Conservation (phyloP, 2,888 invertebrate species). For the Callosobruchus maculatus region DNA sequence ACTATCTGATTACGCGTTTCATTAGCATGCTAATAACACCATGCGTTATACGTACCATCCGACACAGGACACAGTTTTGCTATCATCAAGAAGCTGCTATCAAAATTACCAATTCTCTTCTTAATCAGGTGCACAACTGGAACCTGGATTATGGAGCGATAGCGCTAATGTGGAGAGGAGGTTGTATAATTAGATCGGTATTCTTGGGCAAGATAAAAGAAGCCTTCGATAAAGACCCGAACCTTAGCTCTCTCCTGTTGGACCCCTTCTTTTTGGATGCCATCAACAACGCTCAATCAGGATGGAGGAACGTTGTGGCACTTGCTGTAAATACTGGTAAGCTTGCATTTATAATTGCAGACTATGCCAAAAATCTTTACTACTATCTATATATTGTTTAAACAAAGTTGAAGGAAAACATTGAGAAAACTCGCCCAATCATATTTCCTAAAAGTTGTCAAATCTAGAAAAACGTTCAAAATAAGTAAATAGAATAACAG, state of each 20-base stretch:
- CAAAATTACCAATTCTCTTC: background rate
- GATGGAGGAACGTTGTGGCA: slow-evolving; percentile 82
- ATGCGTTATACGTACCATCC: no score
- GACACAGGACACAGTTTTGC: no score
- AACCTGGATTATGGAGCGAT: slow-evolving; percentile 96
- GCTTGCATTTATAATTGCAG: background rate
- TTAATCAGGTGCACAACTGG: slow-evolving; percentile 74
- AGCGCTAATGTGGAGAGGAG: slow-evolving; percentile 99
- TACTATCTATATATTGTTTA: no score
- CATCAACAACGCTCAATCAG: slow-evolving; percentile 73
- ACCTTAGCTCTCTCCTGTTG: slow-evolving; percentile 80
- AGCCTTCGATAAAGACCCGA: slow-evolving; percentile 87
- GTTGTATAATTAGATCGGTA: slow-evolving; percentile 93
- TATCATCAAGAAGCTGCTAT: no score
- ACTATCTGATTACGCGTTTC: no score
- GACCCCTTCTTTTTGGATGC: slow-evolving; percentile 91
- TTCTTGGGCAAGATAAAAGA: slow-evolving; percentile 89
- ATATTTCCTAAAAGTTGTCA: no score
- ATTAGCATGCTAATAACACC: no score
- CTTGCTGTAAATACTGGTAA: slow-evolving; percentile 53
- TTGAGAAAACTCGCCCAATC: no score
- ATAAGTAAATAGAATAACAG: no score
- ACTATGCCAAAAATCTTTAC: no score
- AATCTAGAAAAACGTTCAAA: no score
- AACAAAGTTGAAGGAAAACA: no score